These are phyloP conservation scores for Choloepus hoffmanni DNA, from an alignment of 2,113 vertebrate species.

Conservation along the genomic window DNA sequence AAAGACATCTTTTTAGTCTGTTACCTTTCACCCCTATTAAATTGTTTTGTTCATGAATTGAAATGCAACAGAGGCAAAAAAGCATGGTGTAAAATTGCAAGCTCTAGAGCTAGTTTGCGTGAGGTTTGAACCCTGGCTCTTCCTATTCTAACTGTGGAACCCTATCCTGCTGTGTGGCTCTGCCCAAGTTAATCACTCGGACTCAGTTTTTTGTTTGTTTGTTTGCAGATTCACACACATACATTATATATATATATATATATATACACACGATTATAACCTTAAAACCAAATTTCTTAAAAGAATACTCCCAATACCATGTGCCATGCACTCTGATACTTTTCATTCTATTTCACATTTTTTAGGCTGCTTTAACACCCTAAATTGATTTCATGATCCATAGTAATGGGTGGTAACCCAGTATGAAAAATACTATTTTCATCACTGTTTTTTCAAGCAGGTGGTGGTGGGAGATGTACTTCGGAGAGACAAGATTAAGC, in stretches of 20 bases:
- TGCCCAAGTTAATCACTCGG: background rate
- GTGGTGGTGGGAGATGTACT: background rate
- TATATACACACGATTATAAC: background rate
- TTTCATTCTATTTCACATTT: constrained; percentile 42
- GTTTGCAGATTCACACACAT: background rate
- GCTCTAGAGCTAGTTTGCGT: background rate
- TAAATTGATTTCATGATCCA: constrained; percentile 40
- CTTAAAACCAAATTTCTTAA: constrained; percentile 48
- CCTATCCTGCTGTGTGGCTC: background rate
- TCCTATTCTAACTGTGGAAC: background rate
- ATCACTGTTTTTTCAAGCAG: constrained; percentile 6
- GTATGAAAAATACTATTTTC: constrained; percentile 9
- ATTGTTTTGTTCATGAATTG: background rate
- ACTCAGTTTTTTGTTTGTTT: background rate
- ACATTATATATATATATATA: background rate
- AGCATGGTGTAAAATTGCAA: background rate
- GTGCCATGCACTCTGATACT: background rate
- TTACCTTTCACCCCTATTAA: background rate
- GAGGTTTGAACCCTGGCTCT: background rate
- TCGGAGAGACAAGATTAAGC: constrained; percentile 36
- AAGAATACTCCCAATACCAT: constrained; percentile 2
- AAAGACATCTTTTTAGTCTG: background rate
- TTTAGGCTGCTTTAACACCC: background rate
- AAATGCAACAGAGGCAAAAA: background rate
- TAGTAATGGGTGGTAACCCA: background rate